Conservation (phyloP, 2,797 vertebrate genomes). For the Trematomus bernacchii region DNA sequence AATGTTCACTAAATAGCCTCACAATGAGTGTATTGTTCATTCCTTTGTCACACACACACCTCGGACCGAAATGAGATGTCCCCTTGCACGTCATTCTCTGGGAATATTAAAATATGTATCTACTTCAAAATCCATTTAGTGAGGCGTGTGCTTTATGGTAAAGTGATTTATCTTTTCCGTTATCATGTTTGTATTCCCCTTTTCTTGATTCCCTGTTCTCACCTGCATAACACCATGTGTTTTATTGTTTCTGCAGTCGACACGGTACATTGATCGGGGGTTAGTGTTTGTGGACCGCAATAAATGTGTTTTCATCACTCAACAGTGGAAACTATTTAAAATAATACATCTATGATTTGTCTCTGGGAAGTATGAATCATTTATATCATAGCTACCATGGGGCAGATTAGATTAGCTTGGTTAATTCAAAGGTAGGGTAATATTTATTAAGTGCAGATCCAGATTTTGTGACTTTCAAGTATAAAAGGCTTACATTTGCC, state of each 20-base stretch:
- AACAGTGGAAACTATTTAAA: background rate
- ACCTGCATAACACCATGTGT: background rate
- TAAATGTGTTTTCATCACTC: slow-evolving; percentile 1
- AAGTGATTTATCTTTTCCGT: background rate
- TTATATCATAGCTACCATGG: too few species aligned
- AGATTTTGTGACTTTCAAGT: background rate
- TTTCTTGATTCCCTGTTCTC: background rate
- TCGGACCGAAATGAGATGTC: background rate
- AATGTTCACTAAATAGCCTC: background rate
- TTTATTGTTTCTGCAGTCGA: background rate
- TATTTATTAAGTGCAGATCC: background rate
- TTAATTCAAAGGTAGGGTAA: background rate
- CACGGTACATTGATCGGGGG: background rate
- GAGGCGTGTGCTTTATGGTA: too few species aligned
- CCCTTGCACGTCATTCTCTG: background rate
- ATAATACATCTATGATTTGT: background rate
- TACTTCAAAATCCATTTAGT: background rate
- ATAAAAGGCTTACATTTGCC: background rate
- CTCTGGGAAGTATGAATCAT: background rate
- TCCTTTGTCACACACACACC: background rate
- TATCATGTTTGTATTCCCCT: background rate
- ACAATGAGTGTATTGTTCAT: background rate
- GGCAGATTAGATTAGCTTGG: too few species aligned
- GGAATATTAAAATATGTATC: background rate
- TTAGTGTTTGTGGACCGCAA: background rate